Evolutionary conservation across 1,140 invertebrate genomes (phyloP).

Genomic region (Brachionus calyciflorus): DNA sequence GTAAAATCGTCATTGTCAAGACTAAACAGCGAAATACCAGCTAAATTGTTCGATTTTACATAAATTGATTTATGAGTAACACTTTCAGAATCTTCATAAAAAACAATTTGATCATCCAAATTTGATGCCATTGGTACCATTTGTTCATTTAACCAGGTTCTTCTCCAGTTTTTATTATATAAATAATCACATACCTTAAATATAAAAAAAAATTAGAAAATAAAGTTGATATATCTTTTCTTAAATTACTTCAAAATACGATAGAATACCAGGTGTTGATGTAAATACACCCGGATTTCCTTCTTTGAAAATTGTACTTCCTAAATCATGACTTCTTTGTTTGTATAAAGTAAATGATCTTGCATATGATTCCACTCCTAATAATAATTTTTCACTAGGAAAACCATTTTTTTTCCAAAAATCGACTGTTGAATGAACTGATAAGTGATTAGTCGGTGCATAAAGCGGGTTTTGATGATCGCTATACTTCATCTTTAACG

Average conservation of each 20-base stretch:
- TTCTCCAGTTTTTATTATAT: constrained; percentile 51
- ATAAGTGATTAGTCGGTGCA: neutral
- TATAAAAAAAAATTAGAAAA: constrained; percentile 52
- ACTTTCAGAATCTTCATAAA: constrained; percentile 77
- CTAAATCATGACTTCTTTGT: neutral
- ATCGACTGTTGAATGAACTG: constrained; percentile 1
- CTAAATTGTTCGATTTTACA: neutral
- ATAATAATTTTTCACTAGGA: constrained; percentile 87
- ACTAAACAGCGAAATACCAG: neutral
- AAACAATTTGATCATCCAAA: constrained; percentile 77
- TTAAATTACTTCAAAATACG: neutral
- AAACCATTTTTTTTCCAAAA: constrained; percentile 78
- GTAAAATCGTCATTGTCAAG: constrained; percentile 32
- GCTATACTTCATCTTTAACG: neutral
- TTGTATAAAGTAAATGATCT: neutral
- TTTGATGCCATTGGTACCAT: constrained; percentile 73
- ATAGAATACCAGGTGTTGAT: neutral
- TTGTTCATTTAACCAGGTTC: constrained; percentile 68
- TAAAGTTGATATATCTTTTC: constrained; percentile 47
- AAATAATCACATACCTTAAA: constrained; percentile 57
- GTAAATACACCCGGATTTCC: neutral
- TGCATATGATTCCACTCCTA: constrained; percentile 93
- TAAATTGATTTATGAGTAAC: constrained; percentile 68
- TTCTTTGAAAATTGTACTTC: neutral
- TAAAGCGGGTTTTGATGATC: constrained; percentile 6